These are phyloP conservation scores for Polypedilum vanderplanki DNA, from an alignment of 1,140 invertebrate species.

Conservation along the genomic window DNA sequence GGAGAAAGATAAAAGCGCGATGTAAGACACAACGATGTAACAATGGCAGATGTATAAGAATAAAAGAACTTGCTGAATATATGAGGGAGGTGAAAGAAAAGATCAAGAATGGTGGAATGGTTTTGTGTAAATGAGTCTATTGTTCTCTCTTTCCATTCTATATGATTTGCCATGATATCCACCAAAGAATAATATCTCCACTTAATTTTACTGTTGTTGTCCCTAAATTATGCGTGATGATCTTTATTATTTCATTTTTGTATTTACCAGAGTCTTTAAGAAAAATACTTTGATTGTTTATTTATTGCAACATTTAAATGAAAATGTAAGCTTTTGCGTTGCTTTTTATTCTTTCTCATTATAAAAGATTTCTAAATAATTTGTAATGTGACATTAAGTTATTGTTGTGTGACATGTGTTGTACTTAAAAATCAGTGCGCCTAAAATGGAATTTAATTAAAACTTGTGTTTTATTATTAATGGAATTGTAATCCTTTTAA, in stretches of 20 bases:
- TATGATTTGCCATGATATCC: conserved; percentile 4
- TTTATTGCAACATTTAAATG: too few relatives aligned
- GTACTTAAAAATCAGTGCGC: too few relatives aligned
- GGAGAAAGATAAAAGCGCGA: neutral
- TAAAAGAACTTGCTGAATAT: neutral
- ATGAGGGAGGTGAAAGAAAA: neutral
- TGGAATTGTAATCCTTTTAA: too few relatives aligned
- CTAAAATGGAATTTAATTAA: too few relatives aligned
- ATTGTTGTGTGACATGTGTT: too few relatives aligned
- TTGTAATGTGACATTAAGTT: too few relatives aligned
- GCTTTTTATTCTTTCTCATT: too few relatives aligned
- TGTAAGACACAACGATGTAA: neutral
- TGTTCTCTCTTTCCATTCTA: neutral
- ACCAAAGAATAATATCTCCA: neutral
- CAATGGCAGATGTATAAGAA: neutral
- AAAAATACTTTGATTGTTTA: too few relatives aligned
- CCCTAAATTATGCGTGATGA: conserved; percentile 11
- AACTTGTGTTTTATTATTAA: too few relatives aligned
- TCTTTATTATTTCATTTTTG: neutral
- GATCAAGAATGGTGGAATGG: neutral
- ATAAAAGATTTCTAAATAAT: too few relatives aligned
- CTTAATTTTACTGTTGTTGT: conserved; percentile 19
- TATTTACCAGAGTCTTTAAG: too few relatives aligned
- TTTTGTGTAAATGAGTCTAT: neutral
- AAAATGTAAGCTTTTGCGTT: too few relatives aligned